phyloP scores from a whole-genome alignment of 2,888 invertebrate species.

The Gnatocerus cornutus region DNA sequence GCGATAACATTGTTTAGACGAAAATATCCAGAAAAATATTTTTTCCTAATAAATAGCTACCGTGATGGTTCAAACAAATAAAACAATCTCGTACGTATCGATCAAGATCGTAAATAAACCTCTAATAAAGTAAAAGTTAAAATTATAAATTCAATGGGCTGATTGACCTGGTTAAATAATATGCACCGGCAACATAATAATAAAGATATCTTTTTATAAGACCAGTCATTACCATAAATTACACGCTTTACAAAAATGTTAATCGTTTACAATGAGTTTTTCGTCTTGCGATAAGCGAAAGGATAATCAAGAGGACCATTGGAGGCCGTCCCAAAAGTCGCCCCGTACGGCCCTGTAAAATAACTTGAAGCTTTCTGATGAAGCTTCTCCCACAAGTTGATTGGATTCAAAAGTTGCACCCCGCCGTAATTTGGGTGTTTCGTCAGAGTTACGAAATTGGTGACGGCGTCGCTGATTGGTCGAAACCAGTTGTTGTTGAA shows the following conservation, averaged over 20 bases:
- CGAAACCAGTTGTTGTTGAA: slow-evolving; percentile 2
- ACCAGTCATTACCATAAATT: slow-evolving; percentile 36
- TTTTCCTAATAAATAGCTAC: neutral
- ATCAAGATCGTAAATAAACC: slow-evolving; percentile 31
- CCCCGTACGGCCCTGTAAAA: slow-evolving; percentile 50
- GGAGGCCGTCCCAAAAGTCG: slow-evolving; percentile 48
- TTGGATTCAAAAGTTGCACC: slow-evolving; percentile 48
- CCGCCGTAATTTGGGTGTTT: slow-evolving; percentile 54
- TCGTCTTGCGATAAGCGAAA: slow-evolving; percentile 51
- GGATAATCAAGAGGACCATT: slow-evolving; percentile 51
- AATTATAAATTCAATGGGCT: slow-evolving; percentile 46
- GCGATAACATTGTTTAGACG: slow-evolving; percentile 12
- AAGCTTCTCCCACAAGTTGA: slow-evolving; percentile 52
- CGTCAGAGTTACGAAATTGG: slow-evolving; percentile 39
- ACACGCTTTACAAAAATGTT: slow-evolving; percentile 25
- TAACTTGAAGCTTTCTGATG: slow-evolving; percentile 49
- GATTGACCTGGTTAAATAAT: slow-evolving; percentile 45
- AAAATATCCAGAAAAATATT: slow-evolving; percentile 16
- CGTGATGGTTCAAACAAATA: neutral
- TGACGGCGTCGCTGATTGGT: slow-evolving; percentile 31
- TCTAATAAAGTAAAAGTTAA: slow-evolving; percentile 46
- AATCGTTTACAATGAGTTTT: slow-evolving; percentile 17
- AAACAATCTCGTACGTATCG: slow-evolving; percentile 3
- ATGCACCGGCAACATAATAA: slow-evolving; percentile 37
- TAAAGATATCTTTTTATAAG: slow-evolving; percentile 29